Percentiles rank a stretch among this genome's conserved stretches.
Conservation (phyloP, 2,113 vertebrate species). For the Nycticryphes semicollaris region DNA sequence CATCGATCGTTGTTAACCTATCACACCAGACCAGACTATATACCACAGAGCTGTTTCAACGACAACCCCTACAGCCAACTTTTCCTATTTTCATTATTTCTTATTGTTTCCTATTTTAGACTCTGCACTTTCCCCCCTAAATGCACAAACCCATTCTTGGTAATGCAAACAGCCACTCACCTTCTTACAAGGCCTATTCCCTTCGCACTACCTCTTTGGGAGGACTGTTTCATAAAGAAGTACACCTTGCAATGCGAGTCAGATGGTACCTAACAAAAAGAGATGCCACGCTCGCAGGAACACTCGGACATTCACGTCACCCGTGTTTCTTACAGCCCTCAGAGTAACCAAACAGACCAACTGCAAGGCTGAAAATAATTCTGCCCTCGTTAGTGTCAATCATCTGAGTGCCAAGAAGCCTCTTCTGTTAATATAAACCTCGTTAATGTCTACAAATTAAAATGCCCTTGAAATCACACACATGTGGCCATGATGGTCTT, state of each 20-base stretch:
- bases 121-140: neutral
- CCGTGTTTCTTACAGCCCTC: neutral
- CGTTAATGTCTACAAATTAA: neutral
- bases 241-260: neutral
- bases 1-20: slow-evolving; percentile 35
- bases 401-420: neutral
- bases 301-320: neutral
- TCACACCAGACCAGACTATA: neutral
- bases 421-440: neutral
- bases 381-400: neutral
- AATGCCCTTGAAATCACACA: neutral
- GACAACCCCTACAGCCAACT: neutral
- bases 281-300: neutral
- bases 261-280: neutral
- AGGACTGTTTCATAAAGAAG: neutral
- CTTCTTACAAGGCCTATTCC: neutral
- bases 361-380: neutral
- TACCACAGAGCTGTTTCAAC: slow-evolving; percentile 28
- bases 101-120: slow-evolving; percentile 17
- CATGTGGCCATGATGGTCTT: neutral
- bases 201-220: neutral
- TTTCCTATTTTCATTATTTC: neutral
- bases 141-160: neutral
- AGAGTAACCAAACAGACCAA: neutral
- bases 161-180: neutral